Conservation (phyloP, 2,888 invertebrate species). For the Pheosia tremula region DNA sequence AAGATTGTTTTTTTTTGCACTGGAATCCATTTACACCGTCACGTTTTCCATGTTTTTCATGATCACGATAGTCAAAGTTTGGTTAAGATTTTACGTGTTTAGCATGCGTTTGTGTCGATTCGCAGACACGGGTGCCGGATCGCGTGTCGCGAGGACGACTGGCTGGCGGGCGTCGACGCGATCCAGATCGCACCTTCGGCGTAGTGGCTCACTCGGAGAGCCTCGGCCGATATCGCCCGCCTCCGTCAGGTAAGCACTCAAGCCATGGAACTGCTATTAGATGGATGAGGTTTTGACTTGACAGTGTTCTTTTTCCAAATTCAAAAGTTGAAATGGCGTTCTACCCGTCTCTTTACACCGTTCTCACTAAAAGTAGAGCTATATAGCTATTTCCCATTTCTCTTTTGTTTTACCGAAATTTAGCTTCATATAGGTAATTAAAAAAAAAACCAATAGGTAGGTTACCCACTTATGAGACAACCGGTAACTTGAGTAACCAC, state of each 20-base stretch:
- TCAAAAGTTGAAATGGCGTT: too few relatives aligned
- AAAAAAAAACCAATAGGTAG: too few relatives aligned
- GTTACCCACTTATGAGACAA: too few relatives aligned
- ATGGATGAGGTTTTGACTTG: constrained; percentile 41
- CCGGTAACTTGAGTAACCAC: too few relatives aligned
- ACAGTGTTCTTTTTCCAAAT: too few relatives aligned
- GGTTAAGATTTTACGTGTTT: constrained; percentile 43
- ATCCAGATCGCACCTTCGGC: constrained; percentile 45
- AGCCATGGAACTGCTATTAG: constrained; percentile 45
- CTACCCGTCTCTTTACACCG: too few relatives aligned
- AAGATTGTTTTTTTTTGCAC: constrained; percentile 27
- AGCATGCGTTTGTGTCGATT: constrained; percentile 43
- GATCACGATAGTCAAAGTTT: constrained; percentile 47
- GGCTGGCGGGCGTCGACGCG: constrained; percentile 41
- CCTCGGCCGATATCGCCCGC: constrained; percentile 55
- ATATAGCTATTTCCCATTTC: too few relatives aligned
- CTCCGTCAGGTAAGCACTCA: constrained; percentile 57
- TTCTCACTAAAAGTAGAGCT: too few relatives aligned
- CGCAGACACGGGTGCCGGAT: constrained; percentile 36
- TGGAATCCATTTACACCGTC: constrained; percentile 33
- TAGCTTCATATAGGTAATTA: too few relatives aligned
- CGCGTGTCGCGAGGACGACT: constrained; percentile 66
- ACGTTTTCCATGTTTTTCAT: constrained; percentile 24
- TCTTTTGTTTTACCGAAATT: too few relatives aligned
- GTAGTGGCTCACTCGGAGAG: constrained; percentile 39